Conservation (phyloP, 2,797 vertebrate genomes). For the Austrolebias charrua region DNA sequence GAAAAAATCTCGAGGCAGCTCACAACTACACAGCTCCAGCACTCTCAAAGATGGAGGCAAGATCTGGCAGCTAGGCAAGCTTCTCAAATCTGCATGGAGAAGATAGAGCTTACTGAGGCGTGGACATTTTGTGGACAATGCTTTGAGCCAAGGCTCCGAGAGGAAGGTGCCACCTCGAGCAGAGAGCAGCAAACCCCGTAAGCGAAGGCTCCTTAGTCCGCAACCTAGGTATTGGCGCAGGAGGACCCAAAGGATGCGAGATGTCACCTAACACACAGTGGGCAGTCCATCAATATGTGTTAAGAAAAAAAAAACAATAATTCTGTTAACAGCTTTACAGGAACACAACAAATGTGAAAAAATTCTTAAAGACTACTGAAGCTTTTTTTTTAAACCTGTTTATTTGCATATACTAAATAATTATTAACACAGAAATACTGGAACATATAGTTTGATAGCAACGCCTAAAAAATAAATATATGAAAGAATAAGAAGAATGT, state of each 20-base stretch:
- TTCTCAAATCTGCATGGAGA: conserved; percentile 83
- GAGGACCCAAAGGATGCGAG: conserved; percentile 85
- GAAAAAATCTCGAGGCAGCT: conserved; percentile 77
- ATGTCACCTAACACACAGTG: conserved; percentile 78
- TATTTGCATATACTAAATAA: too few species aligned
- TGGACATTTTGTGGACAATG: conserved; percentile 83
- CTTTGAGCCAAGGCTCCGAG: conserved; percentile 83
- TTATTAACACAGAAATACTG: too few species aligned
- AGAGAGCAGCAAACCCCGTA: conserved; percentile 82
- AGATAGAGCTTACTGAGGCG: conserved; percentile 82
- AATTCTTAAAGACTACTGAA: neutral
- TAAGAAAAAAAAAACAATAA: conserved; percentile 31
- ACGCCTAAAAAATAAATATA: too few species aligned
- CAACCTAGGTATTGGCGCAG: conserved; percentile 83
- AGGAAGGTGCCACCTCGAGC: conserved; percentile 80
- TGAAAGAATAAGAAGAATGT: too few species aligned
- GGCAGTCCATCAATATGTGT: conserved; percentile 24
- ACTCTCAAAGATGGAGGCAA: conserved; percentile 76
- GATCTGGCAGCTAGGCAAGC: conserved; percentile 71
- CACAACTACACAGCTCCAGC: conserved; percentile 78
- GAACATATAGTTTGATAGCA: too few species aligned
- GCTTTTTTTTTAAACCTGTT: too few species aligned
- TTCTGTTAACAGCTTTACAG: conserved; percentile 32
- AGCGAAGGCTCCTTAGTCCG: conserved; percentile 78
- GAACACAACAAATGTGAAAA: conserved; percentile 5